Conservation (phyloP, 2,113 vertebrate genomes). For the Solea solea region DNA sequence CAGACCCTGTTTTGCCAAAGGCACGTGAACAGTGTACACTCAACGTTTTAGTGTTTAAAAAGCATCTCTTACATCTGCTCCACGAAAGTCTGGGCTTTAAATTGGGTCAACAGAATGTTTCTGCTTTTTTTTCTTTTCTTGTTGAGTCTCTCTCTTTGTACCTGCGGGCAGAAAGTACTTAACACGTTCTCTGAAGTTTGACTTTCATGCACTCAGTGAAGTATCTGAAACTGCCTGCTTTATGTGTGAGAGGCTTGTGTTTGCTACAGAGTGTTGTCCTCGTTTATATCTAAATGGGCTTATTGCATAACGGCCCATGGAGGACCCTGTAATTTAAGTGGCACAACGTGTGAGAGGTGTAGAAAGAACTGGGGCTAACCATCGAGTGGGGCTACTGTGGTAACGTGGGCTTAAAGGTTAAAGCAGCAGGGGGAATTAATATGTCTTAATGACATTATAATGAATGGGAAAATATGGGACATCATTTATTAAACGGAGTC, state of each 20-base stretch:
- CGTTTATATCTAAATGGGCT: conserved; percentile 68
- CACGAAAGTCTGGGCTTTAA: conserved; percentile 41
- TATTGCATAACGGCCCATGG: conserved; percentile 62
- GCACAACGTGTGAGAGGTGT: conserved; percentile 60
- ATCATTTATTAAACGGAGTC: conserved; percentile 84
- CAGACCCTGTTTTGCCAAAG: conserved; percentile 32
- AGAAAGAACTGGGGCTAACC: conserved; percentile 65
- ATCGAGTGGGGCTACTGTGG: conserved; percentile 57
- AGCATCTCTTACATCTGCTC: conserved; percentile 48
- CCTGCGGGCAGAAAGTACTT: conserved; percentile 59
- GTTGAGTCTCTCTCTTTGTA: conserved; percentile 62
- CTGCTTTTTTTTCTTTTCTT: conserved; percentile 30
- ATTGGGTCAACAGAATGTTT: conserved; percentile 68
- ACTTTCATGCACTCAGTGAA: conserved; percentile 62
- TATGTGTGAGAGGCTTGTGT: neutral
- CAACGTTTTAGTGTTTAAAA: conserved; percentile 47
- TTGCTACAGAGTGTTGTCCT: conserved; percentile 58
- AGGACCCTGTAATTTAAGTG: conserved; percentile 64
- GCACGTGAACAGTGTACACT: conserved; percentile 39
- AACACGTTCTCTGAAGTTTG: conserved; percentile 65
- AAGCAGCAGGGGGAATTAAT: conserved; percentile 81
- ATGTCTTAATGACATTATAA: conserved; percentile 85
- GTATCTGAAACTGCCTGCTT: conserved; percentile 39
- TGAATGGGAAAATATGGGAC: conserved; percentile 82
- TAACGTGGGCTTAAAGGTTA: conserved; percentile 77